Percentiles rank a stretch among this genome's conserved stretches.
phyloP scores from a whole-genome alignment of 2,797 vertebrate species.

The Agapornis canus region DNA sequence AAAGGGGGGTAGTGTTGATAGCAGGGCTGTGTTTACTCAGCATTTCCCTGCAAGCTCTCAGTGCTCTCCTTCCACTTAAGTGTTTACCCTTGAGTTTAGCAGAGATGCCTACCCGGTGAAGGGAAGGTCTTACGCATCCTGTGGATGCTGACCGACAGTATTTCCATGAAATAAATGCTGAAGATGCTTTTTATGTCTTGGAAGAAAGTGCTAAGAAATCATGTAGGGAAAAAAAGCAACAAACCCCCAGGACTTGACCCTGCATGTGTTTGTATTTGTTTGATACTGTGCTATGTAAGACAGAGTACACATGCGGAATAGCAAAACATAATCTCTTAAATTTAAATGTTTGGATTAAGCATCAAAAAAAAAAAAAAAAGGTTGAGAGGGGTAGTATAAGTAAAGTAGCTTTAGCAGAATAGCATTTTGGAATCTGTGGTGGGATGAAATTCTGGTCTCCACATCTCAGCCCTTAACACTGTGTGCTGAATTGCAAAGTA shows the following conservation, averaged over 20 bases:
- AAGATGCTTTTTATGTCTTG: background rate
- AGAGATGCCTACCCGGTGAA: background rate
- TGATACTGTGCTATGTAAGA: background rate
- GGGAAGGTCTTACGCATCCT: background rate
- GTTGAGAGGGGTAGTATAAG: background rate
- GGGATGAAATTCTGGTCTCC: background rate
- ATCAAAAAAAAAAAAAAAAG: background rate
- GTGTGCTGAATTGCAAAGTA: background rate
- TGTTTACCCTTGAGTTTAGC: conserved; percentile 5
- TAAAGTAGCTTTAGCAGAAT: background rate
- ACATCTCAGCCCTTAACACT: background rate
- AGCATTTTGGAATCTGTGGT: background rate
- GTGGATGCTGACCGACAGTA: background rate
- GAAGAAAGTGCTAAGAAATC: background rate
- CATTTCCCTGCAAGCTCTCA: conserved; percentile 12
- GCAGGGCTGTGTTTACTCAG: conserved; percentile 45
- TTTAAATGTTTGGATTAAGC: background rate
- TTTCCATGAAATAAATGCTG: background rate
- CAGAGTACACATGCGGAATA: background rate
- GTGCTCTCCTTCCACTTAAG: background rate
- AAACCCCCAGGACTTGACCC: background rate
- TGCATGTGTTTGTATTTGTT: background rate
- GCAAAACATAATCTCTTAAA: background rate
- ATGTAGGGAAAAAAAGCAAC: background rate
- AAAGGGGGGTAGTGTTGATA: conserved; percentile 2